Conservation (phyloP, 1,140 invertebrate species). For the Heliothis subflexa region DNA sequence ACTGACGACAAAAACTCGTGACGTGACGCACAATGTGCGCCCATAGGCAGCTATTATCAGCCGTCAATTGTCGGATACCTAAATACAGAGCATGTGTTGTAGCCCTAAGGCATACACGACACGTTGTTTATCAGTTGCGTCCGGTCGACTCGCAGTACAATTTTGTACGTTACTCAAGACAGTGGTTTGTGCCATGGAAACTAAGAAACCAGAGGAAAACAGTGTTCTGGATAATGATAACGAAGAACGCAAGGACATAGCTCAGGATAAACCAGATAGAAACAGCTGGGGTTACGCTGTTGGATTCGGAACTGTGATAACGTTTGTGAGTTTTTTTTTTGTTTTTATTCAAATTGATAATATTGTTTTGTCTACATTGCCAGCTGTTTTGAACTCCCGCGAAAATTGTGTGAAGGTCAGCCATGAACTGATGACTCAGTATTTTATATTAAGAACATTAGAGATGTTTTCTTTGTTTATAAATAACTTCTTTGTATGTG, state of each 20-base stretch:
- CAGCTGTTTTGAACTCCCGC: neutral
- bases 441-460: no score
- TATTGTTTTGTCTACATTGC: constrained; percentile 4
- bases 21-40: neutral
- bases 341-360: neutral
- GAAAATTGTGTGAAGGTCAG: no score
- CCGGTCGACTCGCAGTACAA: constrained; percentile 19
- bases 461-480: no score
- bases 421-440: no score
- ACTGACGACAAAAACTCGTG: neutral
- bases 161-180: neutral
- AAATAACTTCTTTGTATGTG: no score
- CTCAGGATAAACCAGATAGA: constrained; percentile 44
- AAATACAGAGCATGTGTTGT: constrained; percentile 4
- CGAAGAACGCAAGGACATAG: constrained; percentile 3
- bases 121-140: constrained; percentile 30
- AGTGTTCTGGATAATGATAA: neutral
- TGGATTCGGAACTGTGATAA: constrained; percentile 87
- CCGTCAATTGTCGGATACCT: neutral
- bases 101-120: constrained; percentile 4
- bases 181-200: constrained; percentile 45
- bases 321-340: constrained; percentile 85
- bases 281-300: constrained; percentile 89
- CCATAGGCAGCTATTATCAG: neutral
- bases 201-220: constrained; percentile 29